These are phyloP conservation scores for Amphiduros pacificus DNA, from an alignment of 2,888 invertebrate species.

Conservation along the genomic window DNA sequence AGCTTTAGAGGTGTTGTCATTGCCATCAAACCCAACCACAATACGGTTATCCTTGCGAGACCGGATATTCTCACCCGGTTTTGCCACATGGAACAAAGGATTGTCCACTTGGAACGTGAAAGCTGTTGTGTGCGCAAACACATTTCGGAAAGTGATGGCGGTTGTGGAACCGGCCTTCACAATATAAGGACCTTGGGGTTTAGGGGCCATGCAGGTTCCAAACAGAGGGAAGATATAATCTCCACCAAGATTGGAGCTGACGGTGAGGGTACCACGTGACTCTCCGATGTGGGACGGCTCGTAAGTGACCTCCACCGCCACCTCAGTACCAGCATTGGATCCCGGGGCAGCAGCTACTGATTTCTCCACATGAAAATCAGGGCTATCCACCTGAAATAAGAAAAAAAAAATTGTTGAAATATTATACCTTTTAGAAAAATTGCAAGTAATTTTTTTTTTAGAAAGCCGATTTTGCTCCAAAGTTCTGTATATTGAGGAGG, in stretches of 20 bases:
- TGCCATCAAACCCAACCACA: conserved; percentile 59
- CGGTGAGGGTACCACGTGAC: conserved; percentile 47
- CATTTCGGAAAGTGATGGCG: conserved; percentile 62
- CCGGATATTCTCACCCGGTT: conserved; percentile 57
- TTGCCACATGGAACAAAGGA: conserved; percentile 59
- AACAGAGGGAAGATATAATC: conserved; percentile 61
- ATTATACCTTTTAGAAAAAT: too few relatives aligned
- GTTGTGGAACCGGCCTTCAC: conserved; percentile 58
- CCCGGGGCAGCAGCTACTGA: conserved; percentile 58
- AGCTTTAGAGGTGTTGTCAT: conserved; percentile 51
- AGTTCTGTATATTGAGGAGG: too few relatives aligned
- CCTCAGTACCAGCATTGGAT: conserved; percentile 56
- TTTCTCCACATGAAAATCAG: conserved; percentile 59
- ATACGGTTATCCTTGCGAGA: conserved; percentile 58
- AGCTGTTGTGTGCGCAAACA: conserved; percentile 57
- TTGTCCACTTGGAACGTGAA: conserved; percentile 61
- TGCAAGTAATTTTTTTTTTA: too few relatives aligned
- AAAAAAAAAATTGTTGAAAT: too few relatives aligned
- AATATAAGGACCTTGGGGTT: conserved; percentile 63
- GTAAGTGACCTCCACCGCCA: conserved; percentile 56
- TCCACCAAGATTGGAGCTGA: conserved; percentile 53
- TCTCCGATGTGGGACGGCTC: conserved; percentile 59
- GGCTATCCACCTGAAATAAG: conserved; percentile 49
- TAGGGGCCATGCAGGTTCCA: conserved; percentile 61
- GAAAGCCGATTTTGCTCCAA: too few relatives aligned